Conservation (phyloP, 2,113 vertebrate genomes). For the Tachysurus fulvidraco region DNA sequence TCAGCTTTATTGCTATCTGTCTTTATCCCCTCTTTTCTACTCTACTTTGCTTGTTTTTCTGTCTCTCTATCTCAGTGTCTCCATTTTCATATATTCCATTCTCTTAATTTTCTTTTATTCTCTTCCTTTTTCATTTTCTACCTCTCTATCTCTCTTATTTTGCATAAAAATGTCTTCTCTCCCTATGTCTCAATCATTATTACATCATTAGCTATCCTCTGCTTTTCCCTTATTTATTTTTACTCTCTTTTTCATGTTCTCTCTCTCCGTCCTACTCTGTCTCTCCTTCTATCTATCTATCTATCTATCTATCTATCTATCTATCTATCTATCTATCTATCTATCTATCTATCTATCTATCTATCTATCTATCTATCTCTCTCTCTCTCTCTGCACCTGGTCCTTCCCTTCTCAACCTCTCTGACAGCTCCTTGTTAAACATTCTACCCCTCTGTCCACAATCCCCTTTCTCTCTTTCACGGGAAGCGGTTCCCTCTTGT, state of each 20-base stretch:
- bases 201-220: background rate
- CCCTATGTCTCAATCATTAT: background rate
- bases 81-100: background rate
- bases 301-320: too few relatives aligned
- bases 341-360: constrained; percentile 12
- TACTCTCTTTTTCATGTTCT: background rate
- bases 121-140: background rate
- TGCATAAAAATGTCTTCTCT: background rate
- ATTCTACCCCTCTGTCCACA: constrained; percentile 38
- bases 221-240: background rate
- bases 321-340: constrained; percentile 9
- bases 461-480: constrained; percentile 55
- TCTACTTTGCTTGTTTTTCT: background rate
- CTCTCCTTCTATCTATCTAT: too few relatives aligned
- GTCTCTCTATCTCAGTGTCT: background rate
- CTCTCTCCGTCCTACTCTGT: background rate
- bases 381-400: constrained; percentile 40
- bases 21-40: background rate
- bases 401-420: constrained; percentile 31
- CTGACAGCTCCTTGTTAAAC: constrained; percentile 50
- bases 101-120: background rate
- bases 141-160: background rate
- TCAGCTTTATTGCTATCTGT: background rate
- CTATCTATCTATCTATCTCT: constrained; percentile 5
- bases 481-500: constrained; percentile 36